Percentiles rank a stretch among this genome's conserved stretches.
Conservation (phyloP, 2,113 vertebrate species). For the Vicugna pacos region DNA sequence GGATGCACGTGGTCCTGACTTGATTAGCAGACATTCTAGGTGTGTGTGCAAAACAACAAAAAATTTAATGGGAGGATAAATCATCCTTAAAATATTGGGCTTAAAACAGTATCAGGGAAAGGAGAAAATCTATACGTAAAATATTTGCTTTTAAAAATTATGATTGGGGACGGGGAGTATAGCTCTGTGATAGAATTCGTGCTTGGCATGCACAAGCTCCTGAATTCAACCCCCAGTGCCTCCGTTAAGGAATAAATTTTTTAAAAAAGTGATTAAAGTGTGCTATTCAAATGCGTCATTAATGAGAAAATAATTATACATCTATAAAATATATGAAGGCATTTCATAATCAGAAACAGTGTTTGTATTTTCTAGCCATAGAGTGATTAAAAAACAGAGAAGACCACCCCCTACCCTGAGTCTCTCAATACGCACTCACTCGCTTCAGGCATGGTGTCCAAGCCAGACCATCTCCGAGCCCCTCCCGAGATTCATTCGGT, state of each 20-base stretch:
- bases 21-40: neutral
- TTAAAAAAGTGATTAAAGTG: neutral
- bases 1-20: neutral
- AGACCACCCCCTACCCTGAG: neutral
- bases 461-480: neutral
- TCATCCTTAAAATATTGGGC: neutral
- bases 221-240: too few relatives aligned
- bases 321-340: neutral
- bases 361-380: neutral
- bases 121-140: neutral
- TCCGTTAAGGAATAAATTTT: too few relatives aligned
- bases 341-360: conserved; percentile 29
- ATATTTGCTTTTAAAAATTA: neutral
- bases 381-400: neutral
- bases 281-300: neutral
- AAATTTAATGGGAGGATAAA: neutral
- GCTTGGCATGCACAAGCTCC: too few relatives aligned
- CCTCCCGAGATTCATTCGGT: conserved; percentile 41
- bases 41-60: neutral
- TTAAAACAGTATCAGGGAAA: neutral
- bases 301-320: conserved; percentile 15
- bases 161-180: neutral
- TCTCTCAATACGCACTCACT: conserved; percentile 20
- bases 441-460: neutral
- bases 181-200: too few relatives aligned